A percentile compares a stretch with the other conserved stretches of the same genome.
Conservation (phyloP, 1,140 invertebrate genomes). For the Papilio machaon region DNA sequence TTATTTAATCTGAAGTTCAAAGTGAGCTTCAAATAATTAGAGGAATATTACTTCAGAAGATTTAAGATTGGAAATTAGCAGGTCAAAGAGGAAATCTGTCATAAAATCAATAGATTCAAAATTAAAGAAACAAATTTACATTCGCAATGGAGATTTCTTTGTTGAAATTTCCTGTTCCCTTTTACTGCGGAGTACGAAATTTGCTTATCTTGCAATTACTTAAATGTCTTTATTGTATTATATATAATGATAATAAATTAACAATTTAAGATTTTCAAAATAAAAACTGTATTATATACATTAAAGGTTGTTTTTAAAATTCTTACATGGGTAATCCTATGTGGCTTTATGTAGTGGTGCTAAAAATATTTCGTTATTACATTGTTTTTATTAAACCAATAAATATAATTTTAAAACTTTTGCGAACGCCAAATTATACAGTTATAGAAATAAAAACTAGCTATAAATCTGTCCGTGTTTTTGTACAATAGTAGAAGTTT, state of each 20-base stretch:
- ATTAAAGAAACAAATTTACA: conserved; percentile 17
- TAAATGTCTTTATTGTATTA: not conserved
- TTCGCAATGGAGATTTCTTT: not conserved
- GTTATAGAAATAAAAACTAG: too few species aligned
- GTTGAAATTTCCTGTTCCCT: not conserved
- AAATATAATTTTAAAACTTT: too few species aligned
- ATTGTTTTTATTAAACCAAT: too few species aligned
- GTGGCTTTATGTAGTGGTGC: too few species aligned
- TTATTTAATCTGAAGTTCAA: not conserved
- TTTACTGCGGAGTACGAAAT: not conserved
- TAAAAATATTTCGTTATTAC: too few species aligned
- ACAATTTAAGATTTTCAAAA: not conserved
- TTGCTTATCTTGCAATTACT: conserved; percentile 20
- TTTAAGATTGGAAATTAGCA: conserved; percentile 12
- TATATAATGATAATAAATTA: not conserved
- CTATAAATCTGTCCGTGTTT: too few species aligned
- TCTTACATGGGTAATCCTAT: not conserved
- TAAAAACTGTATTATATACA: not conserved
- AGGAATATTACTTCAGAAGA: not conserved
- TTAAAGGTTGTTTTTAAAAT: too few species aligned
- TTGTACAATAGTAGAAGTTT: too few species aligned
- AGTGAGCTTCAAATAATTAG: not conserved
- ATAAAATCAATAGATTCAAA: conserved; percentile 8
- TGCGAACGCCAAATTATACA: too few species aligned
- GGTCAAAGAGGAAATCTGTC: not conserved